phyloP scores from a whole-genome alignment of 2,113 vertebrate genomes.

The Perccottus glenii region DNA sequence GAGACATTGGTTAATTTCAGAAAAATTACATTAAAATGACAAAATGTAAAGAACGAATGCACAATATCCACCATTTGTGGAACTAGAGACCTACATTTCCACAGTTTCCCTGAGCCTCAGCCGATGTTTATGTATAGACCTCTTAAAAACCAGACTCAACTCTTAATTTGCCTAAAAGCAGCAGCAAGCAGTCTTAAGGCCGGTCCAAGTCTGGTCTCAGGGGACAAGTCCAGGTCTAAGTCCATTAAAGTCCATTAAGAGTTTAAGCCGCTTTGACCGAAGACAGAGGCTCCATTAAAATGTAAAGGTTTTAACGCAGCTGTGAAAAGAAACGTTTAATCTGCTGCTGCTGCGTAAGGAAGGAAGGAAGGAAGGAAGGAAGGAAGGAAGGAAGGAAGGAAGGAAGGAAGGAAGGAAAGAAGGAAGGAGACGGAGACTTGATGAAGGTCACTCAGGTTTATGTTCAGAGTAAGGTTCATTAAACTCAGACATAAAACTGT shows the following conservation, averaged over 20 bases:
- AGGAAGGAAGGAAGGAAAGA: not conserved
- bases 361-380: not conserved
- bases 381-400: not conserved
- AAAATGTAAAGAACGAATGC: too few species aligned
- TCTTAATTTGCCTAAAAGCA: not conserved
- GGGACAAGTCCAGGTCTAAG: not conserved
- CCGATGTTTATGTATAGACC: too few species aligned
- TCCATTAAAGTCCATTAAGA: conserved; percentile 9
- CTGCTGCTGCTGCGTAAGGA: too few species aligned
- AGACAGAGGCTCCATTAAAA: not conserved
- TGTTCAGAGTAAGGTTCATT: not conserved
- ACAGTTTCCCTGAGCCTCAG: too few species aligned
- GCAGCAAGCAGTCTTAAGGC: not conserved
- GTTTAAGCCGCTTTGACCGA: not conserved
- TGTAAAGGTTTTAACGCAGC: not conserved
- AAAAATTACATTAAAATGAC: too few species aligned
- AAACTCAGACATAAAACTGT: not conserved
- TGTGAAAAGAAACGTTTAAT: not conserved
- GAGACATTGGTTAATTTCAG: too few species aligned
- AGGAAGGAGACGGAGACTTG: not conserved
- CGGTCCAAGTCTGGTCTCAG: not conserved
- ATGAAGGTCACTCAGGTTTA: not conserved
- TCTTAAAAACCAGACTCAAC: too few species aligned
- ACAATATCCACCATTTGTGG: too few species aligned
- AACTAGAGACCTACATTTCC: too few species aligned